Percentiles rank a stretch among this genome's conserved stretches.
These are phyloP conservation scores for Chauna torquata DNA, from an alignment of 2,113 vertebrate genomes.

Conservation along the genomic window DNA sequence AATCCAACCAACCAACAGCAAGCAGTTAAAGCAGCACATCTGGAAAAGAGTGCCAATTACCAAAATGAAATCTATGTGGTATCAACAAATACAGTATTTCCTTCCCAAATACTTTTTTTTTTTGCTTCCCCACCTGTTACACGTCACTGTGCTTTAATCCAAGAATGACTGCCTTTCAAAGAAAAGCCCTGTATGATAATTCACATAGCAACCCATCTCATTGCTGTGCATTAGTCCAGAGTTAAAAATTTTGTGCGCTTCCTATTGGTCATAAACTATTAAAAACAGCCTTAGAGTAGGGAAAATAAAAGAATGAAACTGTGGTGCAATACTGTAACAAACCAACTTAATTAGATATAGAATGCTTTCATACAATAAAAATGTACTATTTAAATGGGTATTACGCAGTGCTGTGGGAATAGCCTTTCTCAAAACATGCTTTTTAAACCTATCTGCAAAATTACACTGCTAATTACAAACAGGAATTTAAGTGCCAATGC, in stretches of 20 bases:
- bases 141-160: background rate
- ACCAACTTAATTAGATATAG: constrained; percentile 20
- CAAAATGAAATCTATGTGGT: background rate
- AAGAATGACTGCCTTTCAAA: background rate
- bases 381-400: background rate
- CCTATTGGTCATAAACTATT: background rate
- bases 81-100: background rate
- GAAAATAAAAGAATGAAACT: background rate
- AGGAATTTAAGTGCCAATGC: constrained; percentile 14
- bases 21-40: background rate
- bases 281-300: background rate
- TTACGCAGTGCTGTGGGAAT: constrained; percentile 15
- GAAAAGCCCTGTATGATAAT: background rate
- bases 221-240: background rate
- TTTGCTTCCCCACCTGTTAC: background rate
- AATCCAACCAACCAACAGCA: background rate
- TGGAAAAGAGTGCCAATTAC: background rate
- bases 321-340: background rate
- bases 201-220: background rate
- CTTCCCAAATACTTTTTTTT: background rate
- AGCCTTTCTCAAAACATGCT: constrained; percentile 1
- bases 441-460: constrained; percentile 26
- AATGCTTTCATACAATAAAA: constrained; percentile 13
- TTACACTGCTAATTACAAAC: constrained; percentile 22
- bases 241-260: background rate